Percentiles rank a stretch among this genome's conserved stretches.
Conservation (phyloP, 2,113 vertebrate genomes). For the Barnardius zonarius region DNA sequence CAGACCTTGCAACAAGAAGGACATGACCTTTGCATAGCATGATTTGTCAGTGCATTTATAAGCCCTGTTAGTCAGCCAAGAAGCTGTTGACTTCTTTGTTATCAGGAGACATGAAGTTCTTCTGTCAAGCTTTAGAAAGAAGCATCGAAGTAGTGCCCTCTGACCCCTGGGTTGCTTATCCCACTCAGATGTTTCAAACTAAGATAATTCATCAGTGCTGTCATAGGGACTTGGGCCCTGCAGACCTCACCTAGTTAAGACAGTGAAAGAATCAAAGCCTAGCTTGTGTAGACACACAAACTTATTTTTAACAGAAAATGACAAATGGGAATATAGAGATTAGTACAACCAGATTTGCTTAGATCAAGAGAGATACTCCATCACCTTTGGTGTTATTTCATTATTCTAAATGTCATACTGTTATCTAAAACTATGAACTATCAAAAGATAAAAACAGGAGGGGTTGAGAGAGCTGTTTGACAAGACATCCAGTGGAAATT, state of each 20-base stretch:
- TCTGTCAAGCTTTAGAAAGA: not conserved
- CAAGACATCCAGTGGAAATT: not conserved
- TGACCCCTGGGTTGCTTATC: not conserved
- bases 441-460: not conserved
- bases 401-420: not conserved
- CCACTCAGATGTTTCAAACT: not conserved
- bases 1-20: not conserved
- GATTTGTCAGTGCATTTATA: not conserved
- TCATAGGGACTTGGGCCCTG: not conserved
- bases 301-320: not conserved
- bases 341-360: not conserved
- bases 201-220: not conserved
- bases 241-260: not conserved
- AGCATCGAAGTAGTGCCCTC: not conserved
- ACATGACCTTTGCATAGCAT: not conserved
- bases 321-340: not conserved
- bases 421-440: not conserved
- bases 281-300: not conserved
- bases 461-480: not conserved
- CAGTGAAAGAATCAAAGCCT: accelerated
- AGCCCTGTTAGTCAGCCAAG: not conserved
- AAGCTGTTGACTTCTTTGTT: not conserved
- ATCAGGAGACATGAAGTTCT: not conserved
- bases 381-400: not conserved
- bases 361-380: not conserved